Conservation (phyloP, 35 echinoderm and acorn worm genomes). For the Hemicentrotus pulcherrimus region DNA sequence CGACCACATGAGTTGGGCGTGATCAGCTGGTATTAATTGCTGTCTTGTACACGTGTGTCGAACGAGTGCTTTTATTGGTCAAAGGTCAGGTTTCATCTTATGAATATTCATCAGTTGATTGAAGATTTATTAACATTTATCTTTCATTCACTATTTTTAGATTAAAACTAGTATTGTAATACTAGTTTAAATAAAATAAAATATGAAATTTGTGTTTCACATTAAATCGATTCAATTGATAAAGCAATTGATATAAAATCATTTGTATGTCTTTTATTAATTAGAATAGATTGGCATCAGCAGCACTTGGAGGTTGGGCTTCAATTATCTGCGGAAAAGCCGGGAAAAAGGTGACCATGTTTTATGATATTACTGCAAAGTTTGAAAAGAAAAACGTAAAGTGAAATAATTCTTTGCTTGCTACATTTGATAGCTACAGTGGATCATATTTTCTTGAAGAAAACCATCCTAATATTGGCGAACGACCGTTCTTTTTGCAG, state of each 20-base stretch:
- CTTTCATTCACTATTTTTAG: neutral
- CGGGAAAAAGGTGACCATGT: neutral
- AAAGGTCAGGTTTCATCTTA: neutral
- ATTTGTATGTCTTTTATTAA: neutral
- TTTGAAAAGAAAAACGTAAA: neutral
- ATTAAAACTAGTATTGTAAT: neutral
- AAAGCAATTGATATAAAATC: too few species aligned
- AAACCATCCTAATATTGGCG: neutral
- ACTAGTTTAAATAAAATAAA: neutral
- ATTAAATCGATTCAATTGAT: neutral
- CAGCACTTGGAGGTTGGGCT: neutral
- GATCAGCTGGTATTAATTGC: too few species aligned
- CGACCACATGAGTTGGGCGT: too few species aligned
- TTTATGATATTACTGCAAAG: neutral
- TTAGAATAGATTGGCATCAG: neutral
- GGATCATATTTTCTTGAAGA: neutral
- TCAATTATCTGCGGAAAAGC: neutral
- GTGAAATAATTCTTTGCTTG: neutral
- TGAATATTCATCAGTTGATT: neutral
- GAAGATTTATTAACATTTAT: neutral
- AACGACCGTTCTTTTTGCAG: neutral
- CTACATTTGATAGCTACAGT: neutral
- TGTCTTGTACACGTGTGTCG: neutral
- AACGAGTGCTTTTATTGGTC: neutral
- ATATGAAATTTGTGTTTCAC: neutral